Base-by-base conservation (phyloP, 2,113 vertebrate genomes). In the Rhabdomys dilectus region DNA sequence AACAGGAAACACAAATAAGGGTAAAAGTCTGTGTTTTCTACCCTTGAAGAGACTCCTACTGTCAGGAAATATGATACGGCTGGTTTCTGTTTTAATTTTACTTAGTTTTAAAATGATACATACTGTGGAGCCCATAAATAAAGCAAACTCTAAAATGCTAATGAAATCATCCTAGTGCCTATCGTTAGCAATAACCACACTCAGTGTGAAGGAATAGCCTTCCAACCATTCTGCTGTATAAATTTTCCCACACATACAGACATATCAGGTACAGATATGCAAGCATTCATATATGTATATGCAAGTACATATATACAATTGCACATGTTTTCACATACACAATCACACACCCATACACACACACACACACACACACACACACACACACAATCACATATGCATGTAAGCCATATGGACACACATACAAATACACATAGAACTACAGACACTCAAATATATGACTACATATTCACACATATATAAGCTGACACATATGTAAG, bases 81-180 rank as follows among this genome's bases (percentile, higher is more conserved):
- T 31, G 15, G 8, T 42, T 78, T 73, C 73, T 68, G 22, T 88
- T 70, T 82, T 42, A 62, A 84, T 42, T 42, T 84, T 62, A 42
- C 84, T 68, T 24, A 87, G 56, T 81, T 95, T 95, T 62, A 56
- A 58, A 91, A 48, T 51, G 36, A 72, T n/a, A 56, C 36, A 53
- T 60, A 58, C 66, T 15, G 3, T 11, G 39, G 48, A 34, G 12
- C 13, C 51, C 64, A 76, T 91, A 91, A 91, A 77, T 78, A 95
- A 90, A 15, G 42, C 6, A 42, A 92, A 73, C 1, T 84, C 24
- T 89, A 89, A 84, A 92, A 53, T 56, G 42, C 39, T 68, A 72
- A 92, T 89, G 4, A 92, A 78, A 77, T 87, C 80, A 91, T 64
- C 53, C 36, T 53, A 31, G 73, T 60, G 39, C 62, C 39, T 15